These are phyloP conservation scores for Cynopterus brachyotis DNA, from an alignment of 2,113 vertebrate species.

Conservation along the genomic window DNA sequence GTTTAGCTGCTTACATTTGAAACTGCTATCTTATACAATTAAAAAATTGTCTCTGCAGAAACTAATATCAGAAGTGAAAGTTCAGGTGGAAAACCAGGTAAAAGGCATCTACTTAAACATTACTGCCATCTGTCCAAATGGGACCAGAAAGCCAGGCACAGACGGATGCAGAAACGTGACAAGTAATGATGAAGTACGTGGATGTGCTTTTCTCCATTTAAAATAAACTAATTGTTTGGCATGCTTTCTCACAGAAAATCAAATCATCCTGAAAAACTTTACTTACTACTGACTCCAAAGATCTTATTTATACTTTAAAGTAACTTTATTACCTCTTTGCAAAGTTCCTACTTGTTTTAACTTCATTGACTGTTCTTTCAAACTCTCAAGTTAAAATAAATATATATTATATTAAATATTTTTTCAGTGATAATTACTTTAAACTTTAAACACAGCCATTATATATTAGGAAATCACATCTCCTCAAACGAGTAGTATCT, in stretches of 20 bases:
- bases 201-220: slow-evolving; percentile 63
- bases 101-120: slow-evolving; percentile 91
- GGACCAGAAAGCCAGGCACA: slow-evolving; percentile 84
- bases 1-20: slow-evolving; percentile 41
- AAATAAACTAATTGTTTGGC: slow-evolving; percentile 50
- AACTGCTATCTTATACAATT: slow-evolving; percentile 48
- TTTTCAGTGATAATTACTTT: not conserved
- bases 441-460: not conserved
- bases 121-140: slow-evolving; percentile 93
- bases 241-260: slow-evolving; percentile 19
- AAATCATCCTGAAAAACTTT: not conserved
- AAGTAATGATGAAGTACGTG: slow-evolving; percentile 91
- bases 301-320: slow-evolving; percentile 18
- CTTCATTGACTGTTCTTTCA: not conserved
- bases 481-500: not conserved
- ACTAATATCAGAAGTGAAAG: slow-evolving; percentile 93
- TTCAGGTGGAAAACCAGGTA: slow-evolving; percentile 92
- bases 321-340: not conserved
- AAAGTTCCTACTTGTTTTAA: slow-evolving; percentile 28
- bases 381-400: slow-evolving; percentile 2
- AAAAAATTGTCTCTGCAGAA: slow-evolving; percentile 85
- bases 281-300: not conserved
- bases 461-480: not conserved
- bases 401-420: not conserved
- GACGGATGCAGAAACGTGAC: slow-evolving; percentile 91